Base-by-base conservation (phyloP, 2,113 vertebrate species). In the Muntiacus reevesi region DNA sequence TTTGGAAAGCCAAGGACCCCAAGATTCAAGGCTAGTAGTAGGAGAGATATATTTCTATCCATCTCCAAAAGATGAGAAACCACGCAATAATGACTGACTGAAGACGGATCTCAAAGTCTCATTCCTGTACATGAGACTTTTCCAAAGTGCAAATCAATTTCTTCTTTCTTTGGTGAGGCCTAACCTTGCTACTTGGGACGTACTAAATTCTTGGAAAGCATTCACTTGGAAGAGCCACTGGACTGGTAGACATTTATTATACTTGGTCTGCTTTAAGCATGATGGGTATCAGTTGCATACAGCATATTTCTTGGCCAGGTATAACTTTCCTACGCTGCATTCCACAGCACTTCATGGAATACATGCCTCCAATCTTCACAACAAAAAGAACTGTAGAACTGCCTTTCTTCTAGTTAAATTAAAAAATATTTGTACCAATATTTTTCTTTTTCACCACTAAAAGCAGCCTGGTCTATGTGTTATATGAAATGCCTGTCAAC, bases 101-200 rank as follows among this genome's bases (percentile, higher is more conserved):
- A 97, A 98, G 98, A 98, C 52, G 97, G 60, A 93, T 12, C 45
- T 89, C 64, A 28, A 90, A 88, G 54, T 96, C 87, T 93, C 78
- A 95, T 52, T 92, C 36, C 36, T 85, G 50, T 7, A 94, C 28
- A 64, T 6, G 95, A 84, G 87, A 95, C 1, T 89, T 97, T 95
- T 91, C 93, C 54, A 97, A 98, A 98, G 98, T 98, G 97, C 98
- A 98, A 83, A 85, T 96, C 60, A 95, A 89, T 94, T 97, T 95
- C 45, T 89, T 97, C 92, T 98, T 98, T 97, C 97, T 98, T 98
- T 98, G 92, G 97, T 98, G 97, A 98, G 96, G 76, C 82, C 91
- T 96, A 98, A 98, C 98, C 95, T 94, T 97, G 93, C 96, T 90
- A 55, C 47, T 98, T 7, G 93, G 97, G 83, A 97, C 60, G 95